Conservation (phyloP, 2,888 invertebrate genomes). For the Xanthia togata region DNA sequence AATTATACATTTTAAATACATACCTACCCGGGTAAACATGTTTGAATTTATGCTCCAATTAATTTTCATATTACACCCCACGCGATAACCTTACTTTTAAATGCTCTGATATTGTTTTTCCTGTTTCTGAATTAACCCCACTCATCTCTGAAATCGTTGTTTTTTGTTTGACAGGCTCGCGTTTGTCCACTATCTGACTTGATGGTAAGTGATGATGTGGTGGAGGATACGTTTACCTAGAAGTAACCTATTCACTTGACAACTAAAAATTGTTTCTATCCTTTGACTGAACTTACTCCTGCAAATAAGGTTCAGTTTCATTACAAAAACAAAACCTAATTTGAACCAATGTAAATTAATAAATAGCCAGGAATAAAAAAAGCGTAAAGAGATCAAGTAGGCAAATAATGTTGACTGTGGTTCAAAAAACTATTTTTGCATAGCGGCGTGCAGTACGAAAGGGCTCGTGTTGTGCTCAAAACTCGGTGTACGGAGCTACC, state of each 20-base stretch:
- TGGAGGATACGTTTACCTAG: not conserved
- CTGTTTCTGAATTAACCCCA: not conserved
- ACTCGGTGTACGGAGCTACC: slow-evolving; percentile 70
- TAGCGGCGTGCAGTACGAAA: slow-evolving; percentile 79
- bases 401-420: slow-evolving; percentile 67
- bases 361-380: slow-evolving; percentile 54
- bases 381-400: slow-evolving; percentile 62
- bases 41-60: slow-evolving; percentile 7
- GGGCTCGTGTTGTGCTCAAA: slow-evolving; percentile 77
- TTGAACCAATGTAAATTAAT: slow-evolving; percentile 48
- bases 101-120: slow-evolving; percentile 14
- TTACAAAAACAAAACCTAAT: slow-evolving; percentile 43
- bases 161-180: not conserved
- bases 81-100: slow-evolving; percentile 9
- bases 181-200: not conserved
- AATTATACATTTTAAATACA: not conserved
- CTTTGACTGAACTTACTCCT: not conserved
- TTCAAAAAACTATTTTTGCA: slow-evolving; percentile 69
- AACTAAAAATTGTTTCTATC: not conserved
- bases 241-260: not conserved
- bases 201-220: not conserved
- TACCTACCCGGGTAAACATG: not conserved
- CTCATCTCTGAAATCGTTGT: not conserved
- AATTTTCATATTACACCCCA: slow-evolving; percentile 11
- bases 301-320: slow-evolving; percentile 27